Evolutionary conservation across 1,140 invertebrate species (phyloP), one percentile per base, ranked within the genome.

Genomic region (Diorhabda elongata): DNA sequence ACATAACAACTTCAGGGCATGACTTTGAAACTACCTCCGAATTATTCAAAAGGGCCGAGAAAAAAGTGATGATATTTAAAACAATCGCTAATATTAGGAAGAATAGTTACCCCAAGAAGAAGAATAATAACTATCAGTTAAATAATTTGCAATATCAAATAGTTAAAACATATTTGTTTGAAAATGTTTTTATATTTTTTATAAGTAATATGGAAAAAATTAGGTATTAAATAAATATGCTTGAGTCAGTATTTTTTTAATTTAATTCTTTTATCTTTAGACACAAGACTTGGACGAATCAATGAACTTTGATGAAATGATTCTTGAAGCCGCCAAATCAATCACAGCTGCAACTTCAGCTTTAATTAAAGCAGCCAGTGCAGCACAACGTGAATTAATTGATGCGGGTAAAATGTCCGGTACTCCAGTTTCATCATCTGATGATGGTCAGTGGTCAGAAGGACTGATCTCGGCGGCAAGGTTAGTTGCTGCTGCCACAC

Each of bases 381-480:
- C 94, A 5, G 96, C 97, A 0, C 97, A 99, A 83, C 85, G 93
- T 68, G 96, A 99, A 80, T 86, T 98, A 0, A 96, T 98, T 65
- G 91, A 93, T 64, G 76, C 74, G 75, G 90, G 90, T 66, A 91
- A 94, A 83, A 91, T 97, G 43, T 91, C 92, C 0, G 84, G 91
- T 9, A 90, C 88, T 65, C 92, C 92, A 2, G 81, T 90, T 26
- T 91, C 89, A 9, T 92, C 90, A 44, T 95, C 93, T 0, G 96
- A 98, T 79, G 97, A 99, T 83, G 97, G 96, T 0, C 97, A 99
- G 78, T 99, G 97, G 98, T 98, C 96, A 0, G 96, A 99, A 83
- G 98, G 98, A 3, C 85, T 99, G 3, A 94, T 99, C 47, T 98
- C 96, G 0, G 98, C 97, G 0, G 96, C 98, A 2, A 86, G 95